Percentiles rank a stretch among this genome's conserved stretches.
phyloP scores from a whole-genome alignment of 30 jellyfish, hydroid and myxozoan species.

The Euphysa ruthae region DNA sequence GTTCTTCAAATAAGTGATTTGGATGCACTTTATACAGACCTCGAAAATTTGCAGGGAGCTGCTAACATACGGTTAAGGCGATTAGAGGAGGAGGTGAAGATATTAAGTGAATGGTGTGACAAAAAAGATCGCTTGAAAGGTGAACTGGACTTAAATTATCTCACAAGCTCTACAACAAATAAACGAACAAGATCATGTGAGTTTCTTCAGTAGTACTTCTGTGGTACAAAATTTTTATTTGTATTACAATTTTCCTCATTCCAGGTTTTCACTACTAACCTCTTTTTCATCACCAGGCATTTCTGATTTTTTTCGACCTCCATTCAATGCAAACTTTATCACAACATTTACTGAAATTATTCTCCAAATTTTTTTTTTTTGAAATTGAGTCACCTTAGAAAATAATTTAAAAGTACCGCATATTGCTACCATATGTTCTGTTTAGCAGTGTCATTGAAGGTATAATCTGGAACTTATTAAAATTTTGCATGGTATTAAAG shows the following conservation, averaged over 20 bases:
- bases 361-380: too few relatives aligned
- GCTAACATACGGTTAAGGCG: slow-evolving; percentile 79
- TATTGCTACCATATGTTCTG: too few relatives aligned
- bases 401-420: too few relatives aligned
- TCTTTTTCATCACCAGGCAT: too few relatives aligned
- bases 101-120: slow-evolving; percentile 85
- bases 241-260: background rate
- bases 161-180: slow-evolving; percentile 29
- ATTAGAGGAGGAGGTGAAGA: slow-evolving; percentile 79
- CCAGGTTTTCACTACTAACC: too few relatives aligned
- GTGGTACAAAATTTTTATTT: background rate
- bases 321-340: too few relatives aligned
- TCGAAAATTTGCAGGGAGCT: slow-evolving; percentile 86
- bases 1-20: slow-evolving; percentile 57
- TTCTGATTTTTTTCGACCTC: too few relatives aligned
- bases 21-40: slow-evolving; percentile 77
- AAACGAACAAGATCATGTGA: slow-evolving; percentile 39
- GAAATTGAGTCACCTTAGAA: too few relatives aligned
- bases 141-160: slow-evolving; percentile 36
- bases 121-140: slow-evolving; percentile 61
- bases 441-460: too few relatives aligned
- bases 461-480: too few relatives aligned
- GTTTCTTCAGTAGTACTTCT: background rate
- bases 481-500: too few relatives aligned
- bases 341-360: too few relatives aligned